Evolutionary conservation across 2,888 invertebrate species (phyloP).

Genomic region (Aquatica leii): DNA sequence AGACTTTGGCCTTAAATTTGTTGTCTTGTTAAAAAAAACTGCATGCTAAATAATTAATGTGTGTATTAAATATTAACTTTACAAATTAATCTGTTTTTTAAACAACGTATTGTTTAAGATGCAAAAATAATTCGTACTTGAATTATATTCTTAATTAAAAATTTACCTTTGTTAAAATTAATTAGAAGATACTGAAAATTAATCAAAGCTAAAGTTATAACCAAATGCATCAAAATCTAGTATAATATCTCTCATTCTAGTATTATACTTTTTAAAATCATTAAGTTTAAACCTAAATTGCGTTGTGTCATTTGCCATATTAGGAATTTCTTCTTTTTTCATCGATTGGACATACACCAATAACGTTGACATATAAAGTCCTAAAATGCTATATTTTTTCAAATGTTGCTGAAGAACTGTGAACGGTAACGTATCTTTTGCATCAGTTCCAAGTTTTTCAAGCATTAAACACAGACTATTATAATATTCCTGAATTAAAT

Average conservation of each 20-base stretch:
- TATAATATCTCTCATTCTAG: conserved; percentile 34
- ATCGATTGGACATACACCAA: conserved; percentile 40
- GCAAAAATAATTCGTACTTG: too few relatives aligned
- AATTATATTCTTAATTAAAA: too few relatives aligned
- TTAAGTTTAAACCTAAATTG: conserved; percentile 18
- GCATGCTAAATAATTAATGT: too few relatives aligned
- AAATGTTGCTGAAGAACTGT: not conserved
- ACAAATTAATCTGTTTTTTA: too few relatives aligned
- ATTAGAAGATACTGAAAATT: too few relatives aligned
- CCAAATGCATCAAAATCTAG: conserved; percentile 25
- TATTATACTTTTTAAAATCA: conserved; percentile 31
- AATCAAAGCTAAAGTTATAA: conserved; percentile 20
- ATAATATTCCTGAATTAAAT: conserved; percentile 24
- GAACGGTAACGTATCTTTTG: not conserved
- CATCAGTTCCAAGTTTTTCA: not conserved
- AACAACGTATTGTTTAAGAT: too few relatives aligned
- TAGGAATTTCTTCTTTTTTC: conserved; percentile 36
- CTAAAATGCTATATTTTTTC: not conserved
- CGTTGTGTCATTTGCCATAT: not conserved
- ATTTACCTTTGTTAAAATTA: too few relatives aligned
- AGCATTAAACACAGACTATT: conserved; percentile 38
- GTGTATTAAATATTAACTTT: too few relatives aligned
- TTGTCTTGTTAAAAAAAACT: too few relatives aligned
- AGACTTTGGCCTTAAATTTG: too few relatives aligned
- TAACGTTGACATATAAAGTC: not conserved